Evolutionary conservation across 2,797 vertebrate species (phyloP).

Genomic region (Limnodromus scolopaceus): DNA sequence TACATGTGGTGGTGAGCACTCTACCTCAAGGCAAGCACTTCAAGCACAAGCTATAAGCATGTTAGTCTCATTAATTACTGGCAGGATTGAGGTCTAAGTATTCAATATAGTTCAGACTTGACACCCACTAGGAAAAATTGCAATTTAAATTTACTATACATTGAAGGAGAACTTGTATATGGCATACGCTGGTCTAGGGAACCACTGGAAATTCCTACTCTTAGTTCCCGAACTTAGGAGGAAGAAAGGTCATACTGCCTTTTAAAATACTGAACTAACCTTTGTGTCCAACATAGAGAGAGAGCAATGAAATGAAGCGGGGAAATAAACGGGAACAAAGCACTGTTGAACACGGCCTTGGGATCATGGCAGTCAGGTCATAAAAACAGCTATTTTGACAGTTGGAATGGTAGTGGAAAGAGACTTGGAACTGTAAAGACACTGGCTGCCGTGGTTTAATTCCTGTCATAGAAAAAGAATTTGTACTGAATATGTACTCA

Average conservation of each 20-base stretch:
- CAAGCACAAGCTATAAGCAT: neutral
- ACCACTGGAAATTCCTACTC: neutral
- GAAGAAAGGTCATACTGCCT: neutral
- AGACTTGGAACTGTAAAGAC: neutral
- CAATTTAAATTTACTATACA: neutral
- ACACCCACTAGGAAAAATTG: neutral
- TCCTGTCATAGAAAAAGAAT: neutral
- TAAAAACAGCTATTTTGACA: neutral
- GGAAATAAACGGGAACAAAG: neutral
- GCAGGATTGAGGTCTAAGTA: neutral
- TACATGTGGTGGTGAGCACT: neutral
- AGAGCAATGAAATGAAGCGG: neutral
- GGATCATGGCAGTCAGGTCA: neutral
- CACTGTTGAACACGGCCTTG: neutral
- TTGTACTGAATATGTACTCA: neutral
- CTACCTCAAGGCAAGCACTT: neutral
- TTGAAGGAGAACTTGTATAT: neutral
- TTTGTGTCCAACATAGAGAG: neutral
- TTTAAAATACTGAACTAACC: neutral
- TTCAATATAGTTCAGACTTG: neutral
- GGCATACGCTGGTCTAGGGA: neutral
- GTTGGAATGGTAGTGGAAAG: neutral
- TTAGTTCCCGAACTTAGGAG: neutral
- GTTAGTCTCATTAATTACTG: neutral
- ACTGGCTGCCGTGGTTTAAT: neutral